Base-by-base conservation (phyloP, 1,140 invertebrate genomes). In the Drosophila willistoni region DNA sequence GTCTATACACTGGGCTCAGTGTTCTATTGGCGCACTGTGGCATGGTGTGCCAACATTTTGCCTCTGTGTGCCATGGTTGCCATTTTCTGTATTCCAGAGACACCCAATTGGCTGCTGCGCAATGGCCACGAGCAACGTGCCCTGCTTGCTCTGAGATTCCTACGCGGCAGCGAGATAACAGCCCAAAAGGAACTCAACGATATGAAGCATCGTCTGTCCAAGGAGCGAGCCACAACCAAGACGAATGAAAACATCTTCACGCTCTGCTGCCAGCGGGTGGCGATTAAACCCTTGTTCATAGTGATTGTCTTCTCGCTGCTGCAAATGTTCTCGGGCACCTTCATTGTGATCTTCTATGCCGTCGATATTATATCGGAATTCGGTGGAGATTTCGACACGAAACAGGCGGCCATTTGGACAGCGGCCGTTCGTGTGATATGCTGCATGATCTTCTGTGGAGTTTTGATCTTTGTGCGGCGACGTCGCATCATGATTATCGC, bases 341-440 rank as follows among this genome's bases (percentile, higher is more conserved):
- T 95, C 72, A 92, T 96, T 1, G 93, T 96, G 36, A 94, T 96
- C 56, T 96, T 96, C 90, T 96, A 96, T 72, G 95, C 95, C 1
- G 95, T 96, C 0, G 94, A 96, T 64, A 94, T 96, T 42, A 86
- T 96, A 1, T 90, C 93, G 7, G 93, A 94, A 22, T 92, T 95
- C 19, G 94, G 94, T 68, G 80, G 57, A 0, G 86, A 69, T 12
- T 77, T 93, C 5, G 92, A 95, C 64, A 89, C 90, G 57, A 93
- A 94, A 61, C 71, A 93, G 34, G 95, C 94, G 14, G 95, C 95
- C 0, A 94, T 95, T 72, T 93, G 95, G 29, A 95, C 94, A 1
- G 95, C 95, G 0, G 81, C 93, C 1, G 93, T 95, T 0, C 93
- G 96, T 55, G 93, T 95, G 7, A 59, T 93, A 1, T 94, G 95